phyloP scores from a whole-genome alignment of 2,113 vertebrate genomes.

The Callocephalon fimbriatum region DNA sequence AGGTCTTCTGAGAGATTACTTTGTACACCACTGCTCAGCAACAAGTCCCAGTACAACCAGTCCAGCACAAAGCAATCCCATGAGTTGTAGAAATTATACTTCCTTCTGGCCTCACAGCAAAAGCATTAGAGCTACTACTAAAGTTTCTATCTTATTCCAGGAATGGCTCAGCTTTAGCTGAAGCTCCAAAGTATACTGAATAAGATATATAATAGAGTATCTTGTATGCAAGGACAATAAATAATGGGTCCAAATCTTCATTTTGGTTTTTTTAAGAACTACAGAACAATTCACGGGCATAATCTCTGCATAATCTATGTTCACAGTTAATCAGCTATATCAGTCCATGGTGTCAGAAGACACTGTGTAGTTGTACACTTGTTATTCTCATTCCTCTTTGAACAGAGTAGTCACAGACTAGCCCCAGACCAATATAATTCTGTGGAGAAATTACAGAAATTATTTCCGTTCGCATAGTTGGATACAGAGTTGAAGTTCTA shows the following conservation, averaged over 20 bases:
- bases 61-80: neutral
- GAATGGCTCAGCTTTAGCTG: neutral
- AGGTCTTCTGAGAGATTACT: neutral
- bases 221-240: neutral
- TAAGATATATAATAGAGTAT: neutral
- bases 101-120: neutral
- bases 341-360: neutral
- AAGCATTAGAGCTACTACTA: neutral
- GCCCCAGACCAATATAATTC: neutral
- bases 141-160: neutral
- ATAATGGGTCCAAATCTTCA: neutral
- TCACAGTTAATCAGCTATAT: neutral
- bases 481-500: neutral
- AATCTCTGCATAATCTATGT: neutral
- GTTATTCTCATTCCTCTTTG: neutral
- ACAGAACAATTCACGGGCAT: neutral
- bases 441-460: neutral
- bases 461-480: accelerated
- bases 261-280: neutral
- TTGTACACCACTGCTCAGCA: neutral
- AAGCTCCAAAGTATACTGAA: neutral
- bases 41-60: neutral
- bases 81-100: neutral
- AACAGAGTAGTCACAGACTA: neutral
- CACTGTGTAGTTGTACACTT: neutral